phyloP scores from a whole-genome alignment of 2,113 vertebrate genomes.

The Pachycephala philippinensis region DNA sequence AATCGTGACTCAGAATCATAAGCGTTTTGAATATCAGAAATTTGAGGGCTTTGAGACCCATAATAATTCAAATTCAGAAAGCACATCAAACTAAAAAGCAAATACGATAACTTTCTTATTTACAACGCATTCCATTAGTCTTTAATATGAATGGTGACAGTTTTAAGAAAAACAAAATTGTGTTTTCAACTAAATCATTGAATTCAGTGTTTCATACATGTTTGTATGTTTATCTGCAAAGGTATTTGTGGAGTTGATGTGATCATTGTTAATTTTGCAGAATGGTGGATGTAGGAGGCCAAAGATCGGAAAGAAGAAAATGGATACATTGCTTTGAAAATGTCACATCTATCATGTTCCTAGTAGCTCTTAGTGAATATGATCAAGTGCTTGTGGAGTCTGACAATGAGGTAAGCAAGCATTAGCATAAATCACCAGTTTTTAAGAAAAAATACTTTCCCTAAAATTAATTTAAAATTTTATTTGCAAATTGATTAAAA shows the following conservation, averaged over 20 bases:
- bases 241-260: slow-evolving; percentile 2
- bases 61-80: not conserved
- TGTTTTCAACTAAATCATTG: not conserved
- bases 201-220: not conserved
- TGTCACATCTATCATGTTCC: slow-evolving; percentile 94
- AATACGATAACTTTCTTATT: not conserved
- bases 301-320: slow-evolving; percentile 93
- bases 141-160: not conserved
- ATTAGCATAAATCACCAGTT: not conserved
- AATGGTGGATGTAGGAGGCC: slow-evolving; percentile 94
- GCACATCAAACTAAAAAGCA: not conserved
- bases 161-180: not conserved
- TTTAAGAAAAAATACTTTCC: not conserved
- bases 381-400: slow-evolving; percentile 96
- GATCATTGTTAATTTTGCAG: slow-evolving; percentile 71
- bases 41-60: not conserved
- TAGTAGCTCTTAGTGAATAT: slow-evolving; percentile 93
- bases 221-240: not conserved
- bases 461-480: not conserved
- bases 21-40: not conserved
- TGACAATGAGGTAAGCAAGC: slow-evolving; percentile 86
- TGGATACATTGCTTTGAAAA: slow-evolving; percentile 99
- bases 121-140: not conserved
- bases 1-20: not conserved
- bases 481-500: not conserved